Conservation (phyloP, 2,797 vertebrate species). For the Eulemur mongoz region DNA sequence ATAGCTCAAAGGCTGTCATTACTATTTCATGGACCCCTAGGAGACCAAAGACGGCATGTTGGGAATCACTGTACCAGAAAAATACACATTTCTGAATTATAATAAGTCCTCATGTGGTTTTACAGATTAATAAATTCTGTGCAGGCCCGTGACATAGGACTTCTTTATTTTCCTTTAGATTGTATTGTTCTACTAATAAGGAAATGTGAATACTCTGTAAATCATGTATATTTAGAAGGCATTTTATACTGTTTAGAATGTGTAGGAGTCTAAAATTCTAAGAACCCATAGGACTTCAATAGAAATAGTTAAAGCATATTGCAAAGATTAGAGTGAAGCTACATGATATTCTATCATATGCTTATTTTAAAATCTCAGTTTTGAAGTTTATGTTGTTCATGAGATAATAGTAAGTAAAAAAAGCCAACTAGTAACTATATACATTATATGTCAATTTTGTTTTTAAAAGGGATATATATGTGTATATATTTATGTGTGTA, state of each 20-base stretch:
- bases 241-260: slow-evolving; percentile 41
- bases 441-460: not conserved
- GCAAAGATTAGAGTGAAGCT: slow-evolving; percentile 1
- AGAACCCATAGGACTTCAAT: slow-evolving; percentile 13
- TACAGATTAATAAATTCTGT: slow-evolving; percentile 59
- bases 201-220: slow-evolving; percentile 53
- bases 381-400: not conserved
- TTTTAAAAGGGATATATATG: not conserved
- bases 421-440: not conserved
- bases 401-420: not conserved
- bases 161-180: slow-evolving; percentile 53
- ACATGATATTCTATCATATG: not conserved
- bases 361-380: slow-evolving; percentile 51
- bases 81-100: slow-evolving; percentile 64
- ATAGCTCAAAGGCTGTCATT: slow-evolving; percentile 70
- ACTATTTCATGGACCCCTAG: slow-evolving; percentile 64
- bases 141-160: not conserved
- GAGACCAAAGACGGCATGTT: slow-evolving; percentile 63
- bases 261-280: slow-evolving; percentile 53
- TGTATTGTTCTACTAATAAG: slow-evolving; percentile 61
- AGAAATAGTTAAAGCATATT: slow-evolving; percentile 28
- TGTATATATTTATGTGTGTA: not conserved
- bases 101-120: slow-evolving; percentile 60
- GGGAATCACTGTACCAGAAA: slow-evolving; percentile 69
- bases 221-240: slow-evolving; percentile 58